phyloP scores from a whole-genome alignment of 53 echinoderm and acorn worm species.

The Actinopyga echinites region DNA sequence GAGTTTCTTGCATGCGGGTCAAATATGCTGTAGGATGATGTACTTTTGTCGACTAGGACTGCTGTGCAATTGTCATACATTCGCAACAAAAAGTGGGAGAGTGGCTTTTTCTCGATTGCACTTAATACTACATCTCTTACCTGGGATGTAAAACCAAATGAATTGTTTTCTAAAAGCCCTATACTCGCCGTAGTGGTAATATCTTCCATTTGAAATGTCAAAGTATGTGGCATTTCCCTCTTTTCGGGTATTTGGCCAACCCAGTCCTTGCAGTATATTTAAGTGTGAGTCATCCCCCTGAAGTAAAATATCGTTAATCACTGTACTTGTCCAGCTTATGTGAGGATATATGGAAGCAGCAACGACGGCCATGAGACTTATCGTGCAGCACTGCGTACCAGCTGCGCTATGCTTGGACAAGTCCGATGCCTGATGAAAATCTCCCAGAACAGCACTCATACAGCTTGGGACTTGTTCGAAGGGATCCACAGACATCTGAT shows the following conservation, averaged over 20 bases:
- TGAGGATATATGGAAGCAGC: neutral
- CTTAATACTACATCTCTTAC: neutral
- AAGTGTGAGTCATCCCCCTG: neutral
- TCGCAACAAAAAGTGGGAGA: neutral
- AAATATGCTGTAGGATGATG: neutral
- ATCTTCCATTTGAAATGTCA: neutral
- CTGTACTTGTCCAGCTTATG: neutral
- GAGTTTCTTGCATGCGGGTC: neutral
- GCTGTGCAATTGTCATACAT: neutral
- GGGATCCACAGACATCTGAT: neutral
- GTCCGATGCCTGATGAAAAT: neutral
- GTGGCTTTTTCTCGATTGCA: neutral
- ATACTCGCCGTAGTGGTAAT: neutral
- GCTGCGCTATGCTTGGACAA: neutral
- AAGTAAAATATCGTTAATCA: neutral
- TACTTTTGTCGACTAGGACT: neutral
- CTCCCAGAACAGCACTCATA: neutral
- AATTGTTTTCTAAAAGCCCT: neutral
- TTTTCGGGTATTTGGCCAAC: neutral
- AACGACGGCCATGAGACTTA: neutral
- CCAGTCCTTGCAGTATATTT: neutral
- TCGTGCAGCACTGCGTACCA: neutral
- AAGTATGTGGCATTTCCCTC: neutral
- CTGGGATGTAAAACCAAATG: neutral
- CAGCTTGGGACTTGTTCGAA: neutral